phyloP scores from a whole-genome alignment of 2,113 vertebrate genomes.

The Erythrolamprus reginae region DNA sequence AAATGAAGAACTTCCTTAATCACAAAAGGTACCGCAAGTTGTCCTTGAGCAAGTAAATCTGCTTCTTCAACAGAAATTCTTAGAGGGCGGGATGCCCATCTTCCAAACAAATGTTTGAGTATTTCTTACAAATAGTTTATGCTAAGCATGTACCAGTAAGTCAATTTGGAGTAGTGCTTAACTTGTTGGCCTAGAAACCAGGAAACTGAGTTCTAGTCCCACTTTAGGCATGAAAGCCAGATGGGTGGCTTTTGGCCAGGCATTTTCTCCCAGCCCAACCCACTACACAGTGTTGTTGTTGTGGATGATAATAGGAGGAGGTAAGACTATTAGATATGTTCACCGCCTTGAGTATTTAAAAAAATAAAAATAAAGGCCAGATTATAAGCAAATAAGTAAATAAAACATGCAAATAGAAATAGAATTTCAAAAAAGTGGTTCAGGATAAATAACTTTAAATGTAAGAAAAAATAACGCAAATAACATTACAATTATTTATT shows the following conservation, averaged over 20 bases:
- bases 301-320: neutral
- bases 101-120: conserved; percentile 22
- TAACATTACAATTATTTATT: neutral
- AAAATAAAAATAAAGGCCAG: neutral
- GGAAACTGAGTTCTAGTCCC: neutral
- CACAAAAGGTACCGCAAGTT: neutral
- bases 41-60: neutral
- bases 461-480: neutral
- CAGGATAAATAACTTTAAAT: neutral
- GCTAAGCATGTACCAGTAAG: neutral
- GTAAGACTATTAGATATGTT: neutral
- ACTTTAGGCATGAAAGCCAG: neutral
- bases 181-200: neutral
- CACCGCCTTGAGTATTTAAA: neutral
- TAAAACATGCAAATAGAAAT: neutral
- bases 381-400: neutral
- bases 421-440: neutral
- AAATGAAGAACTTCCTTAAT: neutral
- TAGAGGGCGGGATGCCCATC: conserved; percentile 14
- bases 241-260: neutral
- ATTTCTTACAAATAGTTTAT: neutral
- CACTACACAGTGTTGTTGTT: neutral
- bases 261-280: neutral
- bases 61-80: neutral
- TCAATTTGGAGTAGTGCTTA: neutral